Percentiles rank a stretch among this genome's conserved stretches.
Conservation (phyloP, 1,140 invertebrate species). For the Chrysoperla carnea region DNA sequence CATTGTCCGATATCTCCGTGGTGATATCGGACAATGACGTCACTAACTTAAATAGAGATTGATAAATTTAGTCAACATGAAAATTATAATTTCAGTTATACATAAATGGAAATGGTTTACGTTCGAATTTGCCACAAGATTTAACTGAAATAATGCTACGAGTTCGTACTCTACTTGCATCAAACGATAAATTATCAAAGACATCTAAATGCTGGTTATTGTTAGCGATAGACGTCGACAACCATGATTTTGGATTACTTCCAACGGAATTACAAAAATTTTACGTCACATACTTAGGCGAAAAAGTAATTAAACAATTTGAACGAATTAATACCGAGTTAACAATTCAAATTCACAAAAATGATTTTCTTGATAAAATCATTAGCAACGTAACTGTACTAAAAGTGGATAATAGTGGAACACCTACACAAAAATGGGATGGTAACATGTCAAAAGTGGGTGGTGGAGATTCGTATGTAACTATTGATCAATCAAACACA, state of each 20-base stretch:
- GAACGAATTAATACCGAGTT: slow-evolving; percentile 2
- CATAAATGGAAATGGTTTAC: slow-evolving; percentile 13
- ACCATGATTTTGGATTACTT: slow-evolving; percentile 8
- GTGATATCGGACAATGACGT: too few species aligned
- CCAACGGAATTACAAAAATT: slow-evolving; percentile 13
- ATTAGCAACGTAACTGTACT: slow-evolving; percentile 4
- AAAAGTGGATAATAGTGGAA: not conserved
- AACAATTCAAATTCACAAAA: slow-evolving; percentile 2
- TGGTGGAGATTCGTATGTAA: not conserved
- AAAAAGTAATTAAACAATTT: slow-evolving; percentile 5
- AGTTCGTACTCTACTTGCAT: slow-evolving; percentile 8
- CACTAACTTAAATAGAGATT: too few species aligned
- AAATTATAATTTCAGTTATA: slow-evolving; percentile 11
- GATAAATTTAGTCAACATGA: too few species aligned
- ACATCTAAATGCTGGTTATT: slow-evolving; percentile 14
- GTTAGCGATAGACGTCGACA: slow-evolving; percentile 12
- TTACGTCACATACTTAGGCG: slow-evolving; percentile 15
- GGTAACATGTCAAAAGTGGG: not conserved
- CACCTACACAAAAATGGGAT: not conserved
- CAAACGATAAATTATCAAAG: slow-evolving; percentile 7
- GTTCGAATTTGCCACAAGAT: slow-evolving; percentile 9
- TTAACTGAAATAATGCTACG: slow-evolving; percentile 9
- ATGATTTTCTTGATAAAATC: slow-evolving; percentile 1
- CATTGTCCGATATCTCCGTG: not conserved
- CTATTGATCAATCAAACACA: not conserved